phyloP scores from a whole-genome alignment of 2,888 invertebrate genomes.

The Drosophila emarginata region DNA sequence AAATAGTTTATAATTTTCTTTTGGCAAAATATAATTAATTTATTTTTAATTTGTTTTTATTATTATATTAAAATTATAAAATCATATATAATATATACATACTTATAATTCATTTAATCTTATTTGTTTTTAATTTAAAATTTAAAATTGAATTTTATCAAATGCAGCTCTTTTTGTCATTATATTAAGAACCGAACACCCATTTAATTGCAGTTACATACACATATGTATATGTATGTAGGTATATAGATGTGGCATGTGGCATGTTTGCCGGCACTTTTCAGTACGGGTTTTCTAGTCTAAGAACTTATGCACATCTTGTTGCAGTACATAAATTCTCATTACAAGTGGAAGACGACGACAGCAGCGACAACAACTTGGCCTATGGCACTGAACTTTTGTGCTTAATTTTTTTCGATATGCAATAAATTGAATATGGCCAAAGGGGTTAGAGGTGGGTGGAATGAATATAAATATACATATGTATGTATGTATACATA shows the following conservation, averaged over 20 bases:
- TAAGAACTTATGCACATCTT: slow-evolving; percentile 58
- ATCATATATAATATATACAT: too few relatives aligned
- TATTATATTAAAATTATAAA: too few relatives aligned
- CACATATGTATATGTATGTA: background rate
- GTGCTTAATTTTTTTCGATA: slow-evolving; percentile 75
- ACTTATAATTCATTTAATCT: too few relatives aligned
- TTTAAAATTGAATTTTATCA: too few relatives aligned
- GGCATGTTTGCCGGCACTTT: slow-evolving; percentile 66
- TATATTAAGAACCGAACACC: background rate
- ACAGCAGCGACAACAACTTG: slow-evolving; percentile 49
- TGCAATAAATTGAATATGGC: slow-evolving; percentile 68
- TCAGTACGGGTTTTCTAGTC: slow-evolving; percentile 26
- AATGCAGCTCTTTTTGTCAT: background rate
- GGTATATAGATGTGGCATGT: slow-evolving; percentile 23
- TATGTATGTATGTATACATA: too few relatives aligned
- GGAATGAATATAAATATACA: slow-evolving; percentile 7
- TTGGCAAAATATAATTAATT: too few relatives aligned
- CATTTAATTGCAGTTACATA: background rate
- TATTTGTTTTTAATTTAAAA: too few relatives aligned
- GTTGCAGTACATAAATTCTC: slow-evolving; percentile 73
- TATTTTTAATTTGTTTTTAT: too few relatives aligned
- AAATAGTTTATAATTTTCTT: too few relatives aligned
- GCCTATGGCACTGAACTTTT: slow-evolving; percentile 77
- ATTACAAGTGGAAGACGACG: slow-evolving; percentile 52
- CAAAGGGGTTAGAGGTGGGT: slow-evolving; percentile 30